Evolutionary conservation across 1,140 invertebrate genomes (phyloP).

Genomic region (Adoxophyes honmai): DNA sequence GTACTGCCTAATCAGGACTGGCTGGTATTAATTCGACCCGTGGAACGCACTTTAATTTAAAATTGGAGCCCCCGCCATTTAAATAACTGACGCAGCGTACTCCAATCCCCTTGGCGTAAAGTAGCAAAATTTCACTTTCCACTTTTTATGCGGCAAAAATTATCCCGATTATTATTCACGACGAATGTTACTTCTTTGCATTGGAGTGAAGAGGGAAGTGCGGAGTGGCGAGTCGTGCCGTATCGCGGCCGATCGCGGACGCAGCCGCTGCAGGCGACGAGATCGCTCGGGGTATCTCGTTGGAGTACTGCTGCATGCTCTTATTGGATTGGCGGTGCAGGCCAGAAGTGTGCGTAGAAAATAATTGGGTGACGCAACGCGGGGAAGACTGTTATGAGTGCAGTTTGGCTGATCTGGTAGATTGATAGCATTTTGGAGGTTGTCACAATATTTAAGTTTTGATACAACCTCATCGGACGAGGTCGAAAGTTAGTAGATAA

Average conservation of each 20-base stretch:
- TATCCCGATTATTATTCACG: conserved; percentile 13
- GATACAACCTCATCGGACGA: too few relatives aligned
- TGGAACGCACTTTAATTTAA: conserved; percentile 8
- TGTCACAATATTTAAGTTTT: too few relatives aligned
- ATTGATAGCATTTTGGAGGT: too few relatives aligned
- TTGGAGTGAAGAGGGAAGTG: conserved; percentile 13
- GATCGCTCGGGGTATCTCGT: background rate
- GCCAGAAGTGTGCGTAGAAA: too few relatives aligned
- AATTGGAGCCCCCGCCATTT: conserved; percentile 4
- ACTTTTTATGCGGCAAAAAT: conserved; percentile 10
- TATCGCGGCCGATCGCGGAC: conserved; percentile 5
- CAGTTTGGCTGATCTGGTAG: too few relatives aligned
- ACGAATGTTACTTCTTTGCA: conserved; percentile 14
- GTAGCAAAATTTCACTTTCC: conserved; percentile 6
- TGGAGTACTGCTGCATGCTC: background rate
- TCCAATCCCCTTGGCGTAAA: background rate
- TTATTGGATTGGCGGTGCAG: too few relatives aligned
- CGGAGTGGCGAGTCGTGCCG: conserved; percentile 11
- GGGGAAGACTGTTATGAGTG: too few relatives aligned
- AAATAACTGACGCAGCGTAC: conserved; percentile 6
- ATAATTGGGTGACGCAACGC: too few relatives aligned
- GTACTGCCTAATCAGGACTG: background rate
- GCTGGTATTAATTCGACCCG: background rate
- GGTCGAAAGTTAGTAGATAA: too few relatives aligned
- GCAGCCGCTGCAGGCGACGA: background rate